Conservation (phyloP, 2,797 vertebrate species). For the Allenopithecus nigroviridis region DNA sequence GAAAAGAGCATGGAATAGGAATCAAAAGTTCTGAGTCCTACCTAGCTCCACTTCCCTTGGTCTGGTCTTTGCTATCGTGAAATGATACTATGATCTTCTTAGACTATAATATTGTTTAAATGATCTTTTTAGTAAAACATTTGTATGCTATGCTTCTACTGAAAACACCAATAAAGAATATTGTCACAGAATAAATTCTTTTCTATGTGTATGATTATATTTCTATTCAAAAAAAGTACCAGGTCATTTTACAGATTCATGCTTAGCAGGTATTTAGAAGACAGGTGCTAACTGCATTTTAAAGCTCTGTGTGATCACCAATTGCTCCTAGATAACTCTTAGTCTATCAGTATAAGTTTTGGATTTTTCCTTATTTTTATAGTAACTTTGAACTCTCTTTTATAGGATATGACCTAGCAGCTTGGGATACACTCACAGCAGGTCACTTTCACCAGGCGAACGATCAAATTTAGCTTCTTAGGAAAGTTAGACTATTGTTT, state of each 20-base stretch:
- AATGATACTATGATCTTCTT: background rate
- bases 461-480: conserved; percentile 60
- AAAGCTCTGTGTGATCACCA: conserved; percentile 26
- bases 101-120: background rate
- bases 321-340: conserved; percentile 44
- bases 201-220: background rate
- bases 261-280: conserved; percentile 23
- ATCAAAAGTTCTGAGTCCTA: background rate
- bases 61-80: background rate
- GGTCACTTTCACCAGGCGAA: conserved; percentile 15
- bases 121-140: conserved; percentile 21
- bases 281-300: conserved; percentile 25
- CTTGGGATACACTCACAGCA: conserved; percentile 42
- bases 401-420: background rate
- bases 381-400: conserved; percentile 35
- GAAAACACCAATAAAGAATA: conserved; percentile 43
- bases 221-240: conserved; percentile 26
- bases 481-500: conserved; percentile 46
- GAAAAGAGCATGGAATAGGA: background rate
- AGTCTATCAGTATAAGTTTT: conserved; percentile 14
- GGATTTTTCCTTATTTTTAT: conserved; percentile 42
- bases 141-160: conserved; percentile 24
- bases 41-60: background rate
- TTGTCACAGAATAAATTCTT: conserved; percentile 2
- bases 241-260: conserved; percentile 50